phyloP scores from a whole-genome alignment of 2,888 invertebrate species.

The Beris chalybata region DNA sequence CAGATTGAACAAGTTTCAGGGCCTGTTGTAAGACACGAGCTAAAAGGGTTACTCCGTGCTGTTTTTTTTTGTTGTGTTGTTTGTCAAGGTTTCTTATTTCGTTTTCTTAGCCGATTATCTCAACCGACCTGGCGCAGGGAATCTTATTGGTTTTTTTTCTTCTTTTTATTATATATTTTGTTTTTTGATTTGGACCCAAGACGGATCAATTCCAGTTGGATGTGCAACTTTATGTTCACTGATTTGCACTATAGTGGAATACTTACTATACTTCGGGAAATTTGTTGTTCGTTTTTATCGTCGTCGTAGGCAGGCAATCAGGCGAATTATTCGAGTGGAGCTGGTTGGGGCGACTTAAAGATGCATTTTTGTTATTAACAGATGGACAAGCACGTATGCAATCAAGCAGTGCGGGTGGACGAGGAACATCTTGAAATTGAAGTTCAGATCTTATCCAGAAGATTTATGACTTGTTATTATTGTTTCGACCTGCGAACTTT shows the following conservation, averaged over 20 bases:
- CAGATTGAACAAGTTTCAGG: slow-evolving; percentile 28
- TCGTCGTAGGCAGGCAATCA: no score
- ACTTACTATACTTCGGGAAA: no score
- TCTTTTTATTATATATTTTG: slow-evolving; percentile 2
- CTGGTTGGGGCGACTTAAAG: no score
- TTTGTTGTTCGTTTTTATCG: no score
- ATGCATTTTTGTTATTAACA: no score
- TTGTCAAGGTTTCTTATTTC: slow-evolving; percentile 8
- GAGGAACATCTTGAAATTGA: no score
- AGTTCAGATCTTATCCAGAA: background rate
- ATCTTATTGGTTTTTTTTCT: slow-evolving; percentile 21
- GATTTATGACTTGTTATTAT: slow-evolving; percentile 18
- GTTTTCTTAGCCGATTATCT: slow-evolving; percentile 28
- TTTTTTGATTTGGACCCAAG: background rate
- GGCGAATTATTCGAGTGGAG: no score
- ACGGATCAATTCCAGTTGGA: background rate
- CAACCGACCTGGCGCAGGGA: slow-evolving; percentile 14
- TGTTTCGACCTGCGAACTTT: slow-evolving; percentile 15
- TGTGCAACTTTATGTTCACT: slow-evolving; percentile 4
- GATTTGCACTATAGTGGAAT: slow-evolving; percentile 3
- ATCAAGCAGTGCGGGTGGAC: no score
- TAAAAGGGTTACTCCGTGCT: slow-evolving; percentile 35
- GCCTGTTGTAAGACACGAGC: slow-evolving; percentile 37
- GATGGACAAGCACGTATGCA: no score
- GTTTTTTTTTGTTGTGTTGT: background rate